Evolutionary conservation across 2,888 invertebrate species (phyloP), one percentile per base, ranked within the genome.

Genomic region (Leptinotarsa rubiginosa): DNA sequence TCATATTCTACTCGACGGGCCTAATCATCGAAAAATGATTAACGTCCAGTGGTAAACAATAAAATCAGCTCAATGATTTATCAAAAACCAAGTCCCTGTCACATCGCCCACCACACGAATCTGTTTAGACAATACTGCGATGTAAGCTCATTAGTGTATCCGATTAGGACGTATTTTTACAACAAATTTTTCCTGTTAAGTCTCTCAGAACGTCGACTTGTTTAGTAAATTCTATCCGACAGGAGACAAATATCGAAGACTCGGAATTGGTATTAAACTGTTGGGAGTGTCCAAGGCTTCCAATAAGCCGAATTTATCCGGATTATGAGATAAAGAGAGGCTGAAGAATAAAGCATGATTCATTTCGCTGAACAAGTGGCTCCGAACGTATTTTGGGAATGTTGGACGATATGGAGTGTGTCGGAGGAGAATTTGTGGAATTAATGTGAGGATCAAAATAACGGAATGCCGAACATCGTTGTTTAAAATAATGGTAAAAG

Each of bases 81-180:
- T 72, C 66, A 67, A 67, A 25, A 67, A 56, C 66, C 22, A 41
- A 54, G 52, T 65, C 65, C 18, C 73, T 73, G 74, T 75, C 76
- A 74, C 68, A 66, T 75, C 74, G 75, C 68, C 74, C 72, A 69
- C 52, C 69, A 59, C 69, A 78, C 73, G 79, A 84, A 82, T 83
- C 81, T 83, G 82, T 84, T 84, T 83, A 79, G 83, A 84, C 84
- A 85, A 84, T 82, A 81, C 83, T 83, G 83, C 80, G 83, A 82
- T 85, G 82, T 84, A 82, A 83, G 83, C 84, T 84, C 84, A 84
- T 85, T 85, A 85, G 83, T 81, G 83, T 83, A 85, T 84, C 84
- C 82, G 85, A 83, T 85, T 85, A 83, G 77, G 49, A 49, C 47
- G 49, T 70, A 65, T 64, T 70, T 65, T 70, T 64, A 70, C 65